phyloP scores from a whole-genome alignment of 2,113 vertebrate species.

The Pyrgilauda ruficollis region DNA sequence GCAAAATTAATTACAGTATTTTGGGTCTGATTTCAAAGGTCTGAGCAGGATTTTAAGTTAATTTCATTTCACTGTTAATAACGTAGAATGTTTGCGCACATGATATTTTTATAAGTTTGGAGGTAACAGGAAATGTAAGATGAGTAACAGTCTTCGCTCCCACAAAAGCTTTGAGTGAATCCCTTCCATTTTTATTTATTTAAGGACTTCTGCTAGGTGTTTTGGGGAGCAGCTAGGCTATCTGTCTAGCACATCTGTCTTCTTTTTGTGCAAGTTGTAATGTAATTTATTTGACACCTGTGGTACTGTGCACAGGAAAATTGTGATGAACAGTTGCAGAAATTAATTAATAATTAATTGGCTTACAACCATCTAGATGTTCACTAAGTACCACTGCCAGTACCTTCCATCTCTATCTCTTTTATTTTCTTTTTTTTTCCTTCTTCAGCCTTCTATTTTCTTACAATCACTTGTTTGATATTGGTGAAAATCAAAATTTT shows the following conservation, averaged over 20 bases:
- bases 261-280: neutral
- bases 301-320: neutral
- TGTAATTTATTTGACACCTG: neutral
- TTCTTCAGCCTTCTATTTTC: neutral
- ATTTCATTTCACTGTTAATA: neutral
- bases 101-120: neutral
- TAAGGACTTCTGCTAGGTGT: neutral
- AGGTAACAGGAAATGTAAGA: neutral
- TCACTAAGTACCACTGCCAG: neutral
- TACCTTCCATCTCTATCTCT: neutral
- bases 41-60: neutral
- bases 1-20: neutral
- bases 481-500: neutral
- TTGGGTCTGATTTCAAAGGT: neutral
- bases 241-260: neutral
- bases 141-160: neutral
- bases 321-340: neutral
- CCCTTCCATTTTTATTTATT: neutral
- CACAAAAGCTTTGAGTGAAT: neutral
- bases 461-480: neutral
- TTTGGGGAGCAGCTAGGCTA: neutral
- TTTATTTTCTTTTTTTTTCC: neutral
- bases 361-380: neutral
- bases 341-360: neutral
- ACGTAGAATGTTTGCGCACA: neutral